Conservation (phyloP, 2,113 vertebrate genomes). For the Stictonetta naevosa region DNA sequence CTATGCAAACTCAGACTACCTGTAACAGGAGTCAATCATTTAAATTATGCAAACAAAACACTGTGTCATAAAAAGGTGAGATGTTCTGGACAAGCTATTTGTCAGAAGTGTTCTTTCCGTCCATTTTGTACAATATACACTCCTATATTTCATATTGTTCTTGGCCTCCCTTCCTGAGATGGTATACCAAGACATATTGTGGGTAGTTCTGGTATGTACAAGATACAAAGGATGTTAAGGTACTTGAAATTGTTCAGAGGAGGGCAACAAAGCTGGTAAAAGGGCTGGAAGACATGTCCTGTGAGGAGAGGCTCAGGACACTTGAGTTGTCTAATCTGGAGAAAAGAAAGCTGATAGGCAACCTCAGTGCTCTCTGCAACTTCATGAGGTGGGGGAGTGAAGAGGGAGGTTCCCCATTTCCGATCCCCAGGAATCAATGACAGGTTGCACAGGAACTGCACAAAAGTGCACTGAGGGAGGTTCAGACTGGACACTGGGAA, state of each 20-base stretch:
- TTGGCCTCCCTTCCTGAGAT: not conserved
- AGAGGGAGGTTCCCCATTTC: not conserved
- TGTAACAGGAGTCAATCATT: not conserved
- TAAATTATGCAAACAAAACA: not conserved
- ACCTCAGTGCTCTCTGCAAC: not conserved
- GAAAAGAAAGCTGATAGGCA: not conserved
- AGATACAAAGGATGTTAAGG: too few species aligned
- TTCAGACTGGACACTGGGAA: not conserved
- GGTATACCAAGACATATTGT: not conserved
- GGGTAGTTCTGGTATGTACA: not conserved
- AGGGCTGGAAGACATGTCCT: not conserved
- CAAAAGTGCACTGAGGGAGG: not conserved
- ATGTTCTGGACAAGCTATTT: not conserved
- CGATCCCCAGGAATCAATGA: not conserved
- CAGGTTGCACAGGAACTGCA: not conserved
- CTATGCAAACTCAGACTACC: not conserved
- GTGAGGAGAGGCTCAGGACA: not conserved
- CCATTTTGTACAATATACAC: not conserved
- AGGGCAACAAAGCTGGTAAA: not conserved
- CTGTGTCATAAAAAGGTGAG: not conserved
- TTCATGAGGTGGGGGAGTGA: not conserved
- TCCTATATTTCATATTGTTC: not conserved
- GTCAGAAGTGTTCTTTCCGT: not conserved
- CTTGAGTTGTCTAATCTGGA: not conserved
- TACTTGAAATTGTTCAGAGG: not conserved